phyloP scores from a whole-genome alignment of 2,797 vertebrate species.

The Malacoctenus gilli region DNA sequence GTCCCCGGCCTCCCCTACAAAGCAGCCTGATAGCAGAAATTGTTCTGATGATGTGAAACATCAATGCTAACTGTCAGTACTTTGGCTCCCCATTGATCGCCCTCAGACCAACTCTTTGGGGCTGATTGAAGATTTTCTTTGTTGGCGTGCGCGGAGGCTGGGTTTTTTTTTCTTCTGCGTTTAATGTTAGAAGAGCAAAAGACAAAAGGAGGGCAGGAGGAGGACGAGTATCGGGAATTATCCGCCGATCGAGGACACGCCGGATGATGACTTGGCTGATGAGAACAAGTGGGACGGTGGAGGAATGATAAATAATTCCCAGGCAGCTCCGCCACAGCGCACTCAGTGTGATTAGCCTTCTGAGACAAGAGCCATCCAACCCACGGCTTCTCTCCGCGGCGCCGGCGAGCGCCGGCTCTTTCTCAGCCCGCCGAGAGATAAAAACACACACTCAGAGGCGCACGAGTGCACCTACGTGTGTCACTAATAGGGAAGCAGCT shows the following conservation, averaged over 20 bases:
- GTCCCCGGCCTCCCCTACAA: neutral
- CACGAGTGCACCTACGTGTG: neutral
- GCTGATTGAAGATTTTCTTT: slow-evolving; percentile 17
- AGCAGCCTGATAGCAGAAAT: slow-evolving; percentile 18
- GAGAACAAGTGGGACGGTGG: slow-evolving; percentile 36
- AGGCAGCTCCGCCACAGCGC: slow-evolving; percentile 38
- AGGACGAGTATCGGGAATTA: slow-evolving; percentile 20
- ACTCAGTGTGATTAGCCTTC: slow-evolving; percentile 54
- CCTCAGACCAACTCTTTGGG: slow-evolving; percentile 2
- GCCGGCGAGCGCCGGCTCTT: too few relatives aligned
- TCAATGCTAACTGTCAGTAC: slow-evolving; percentile 31
- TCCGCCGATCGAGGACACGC: slow-evolving; percentile 13
- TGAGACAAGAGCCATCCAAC: slow-evolving; percentile 31
- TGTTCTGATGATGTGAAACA: slow-evolving; percentile 41
- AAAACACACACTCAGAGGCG: neutral
- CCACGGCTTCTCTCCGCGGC: neutral
- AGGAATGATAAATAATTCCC: slow-evolving; percentile 54
- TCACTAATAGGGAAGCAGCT: slow-evolving; percentile 10
- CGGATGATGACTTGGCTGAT: slow-evolving; percentile 35
- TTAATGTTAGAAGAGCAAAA: slow-evolving; percentile 3
- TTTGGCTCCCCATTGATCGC: slow-evolving; percentile 9
- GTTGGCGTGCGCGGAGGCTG: neutral
- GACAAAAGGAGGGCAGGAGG: neutral
- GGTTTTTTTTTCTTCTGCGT: neutral
- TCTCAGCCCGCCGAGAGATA: neutral